A percentile compares a stretch with the other conserved stretches of the same genome.
phyloP scores from a whole-genome alignment of 2,888 invertebrate species.

The Capitulum mitella region DNA sequence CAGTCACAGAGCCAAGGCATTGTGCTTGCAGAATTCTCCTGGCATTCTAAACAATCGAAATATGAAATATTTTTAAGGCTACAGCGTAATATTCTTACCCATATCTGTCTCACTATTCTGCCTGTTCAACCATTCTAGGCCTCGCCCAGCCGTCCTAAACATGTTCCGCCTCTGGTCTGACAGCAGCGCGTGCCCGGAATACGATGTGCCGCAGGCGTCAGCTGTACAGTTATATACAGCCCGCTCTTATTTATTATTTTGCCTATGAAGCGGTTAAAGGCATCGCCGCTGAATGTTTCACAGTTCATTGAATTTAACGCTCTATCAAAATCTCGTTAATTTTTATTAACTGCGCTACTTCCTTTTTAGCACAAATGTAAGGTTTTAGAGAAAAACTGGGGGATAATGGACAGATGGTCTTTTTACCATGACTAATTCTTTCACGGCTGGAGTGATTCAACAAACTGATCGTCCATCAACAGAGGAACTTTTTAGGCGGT shows the following conservation, averaged over 20 bases:
- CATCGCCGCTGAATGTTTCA: background rate
- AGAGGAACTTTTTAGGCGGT: background rate
- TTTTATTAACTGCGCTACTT: background rate
- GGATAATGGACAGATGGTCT: background rate
- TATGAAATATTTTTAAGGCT: too few species aligned
- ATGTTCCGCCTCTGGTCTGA: too few species aligned
- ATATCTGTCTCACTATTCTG: too few species aligned
- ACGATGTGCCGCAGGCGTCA: too few species aligned
- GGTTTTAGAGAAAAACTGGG: constrained; percentile 5
- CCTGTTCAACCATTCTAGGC: too few species aligned
- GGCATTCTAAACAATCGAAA: too few species aligned
- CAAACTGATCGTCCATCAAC: background rate
- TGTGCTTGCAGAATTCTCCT: too few species aligned
- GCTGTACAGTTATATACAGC: too few species aligned
- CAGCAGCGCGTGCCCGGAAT: too few species aligned
- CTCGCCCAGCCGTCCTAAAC: too few species aligned
- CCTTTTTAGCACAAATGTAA: background rate
- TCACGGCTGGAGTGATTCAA: background rate
- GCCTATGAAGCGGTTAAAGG: background rate
- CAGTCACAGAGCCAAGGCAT: too few species aligned
- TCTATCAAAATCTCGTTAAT: background rate
- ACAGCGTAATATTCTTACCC: too few species aligned
- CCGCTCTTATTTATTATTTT: background rate
- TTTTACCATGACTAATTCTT: constrained; percentile 15
- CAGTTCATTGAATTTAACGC: constrained; percentile 8